Base-by-base conservation (phyloP, 2,113 vertebrate species). In the Sander lucioperca region DNA sequence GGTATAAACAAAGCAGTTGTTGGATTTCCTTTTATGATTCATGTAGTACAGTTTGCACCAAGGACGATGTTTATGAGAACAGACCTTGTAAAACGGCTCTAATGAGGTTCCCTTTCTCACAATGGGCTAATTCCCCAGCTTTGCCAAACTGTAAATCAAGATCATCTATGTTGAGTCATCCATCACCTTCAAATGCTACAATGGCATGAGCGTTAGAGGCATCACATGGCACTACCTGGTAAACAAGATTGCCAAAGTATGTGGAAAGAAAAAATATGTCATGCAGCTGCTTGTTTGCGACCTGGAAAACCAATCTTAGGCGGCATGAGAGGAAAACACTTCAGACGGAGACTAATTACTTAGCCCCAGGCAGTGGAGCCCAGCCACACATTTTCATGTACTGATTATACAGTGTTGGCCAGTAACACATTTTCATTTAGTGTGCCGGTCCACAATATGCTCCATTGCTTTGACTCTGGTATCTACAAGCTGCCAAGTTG, bases 371-470 rank as follows among this genome's bases (percentile, higher is more conserved):
- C 72, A 13, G n/a, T 79, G 82, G 84, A 90, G 65, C 4, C 30
- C 63, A 63, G 82, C 73, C 87, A 69, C 63, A 53, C n/a, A 19
- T 78, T 89, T 86, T 85, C 84, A 70, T 74, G 80, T 83, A 66
- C 65, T 79, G 59, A 73, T 59, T 67, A 13, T 25, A 53, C 27
- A 47, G 30, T 30, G 57, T 45, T 77, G 47, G 53, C 61, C 18
- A n/a, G 48, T 45, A 72, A 78, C 64, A 77, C 48, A 21, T 70
- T 86, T 79, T 77, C 43, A 77, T 88, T 70, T 69, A 15, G 39
- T 56, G 61, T 83, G 76, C 74, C 63, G 73, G 75, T 67, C 50
- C 19, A 53, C 76, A 9, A 77, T 58, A 64, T 43, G 65, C 77
- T 61, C 21, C 33, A 56, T 33, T 56, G 53, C 57, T 80, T 53